Conservation (phyloP, 2,113 vertebrate species). For the Laticauda laticaudata region DNA sequence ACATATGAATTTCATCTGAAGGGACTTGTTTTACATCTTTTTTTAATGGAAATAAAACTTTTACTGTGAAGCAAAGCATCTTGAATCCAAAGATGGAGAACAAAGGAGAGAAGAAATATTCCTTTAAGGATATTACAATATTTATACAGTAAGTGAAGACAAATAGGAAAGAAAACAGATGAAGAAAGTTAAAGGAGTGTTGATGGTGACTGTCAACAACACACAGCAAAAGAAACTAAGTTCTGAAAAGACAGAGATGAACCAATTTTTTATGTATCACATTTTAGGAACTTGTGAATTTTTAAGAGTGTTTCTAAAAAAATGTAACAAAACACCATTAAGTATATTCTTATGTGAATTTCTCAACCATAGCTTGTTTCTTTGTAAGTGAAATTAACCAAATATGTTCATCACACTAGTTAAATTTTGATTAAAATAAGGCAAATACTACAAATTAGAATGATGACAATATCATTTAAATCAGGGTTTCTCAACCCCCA, state of each 20-base stretch:
- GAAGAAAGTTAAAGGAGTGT: constrained; percentile 3
- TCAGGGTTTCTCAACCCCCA: not conserved
- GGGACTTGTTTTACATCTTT: constrained; percentile 37
- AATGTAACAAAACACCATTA: not conserved
- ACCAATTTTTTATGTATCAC: not conserved
- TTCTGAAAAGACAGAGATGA: constrained; percentile 11
- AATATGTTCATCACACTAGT: not conserved
- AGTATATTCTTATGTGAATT: not conserved
- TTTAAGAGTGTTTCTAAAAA: not conserved
- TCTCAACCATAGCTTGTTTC: not conserved
- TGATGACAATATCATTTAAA: not conserved
- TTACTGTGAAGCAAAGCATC: not conserved
- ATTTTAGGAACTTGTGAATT: not conserved
- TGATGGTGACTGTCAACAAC: not conserved
- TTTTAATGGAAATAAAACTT: constrained; percentile 31
- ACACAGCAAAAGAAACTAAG: constrained; percentile 15
- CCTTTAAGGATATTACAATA: constrained; percentile 3
- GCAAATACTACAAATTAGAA: not conserved
- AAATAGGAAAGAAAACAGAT: not conserved
- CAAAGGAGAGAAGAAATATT: not conserved
- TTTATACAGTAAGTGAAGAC: not conserved
- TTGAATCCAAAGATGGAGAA: not conserved
- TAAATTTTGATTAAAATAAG: not conserved
- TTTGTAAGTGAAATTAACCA: not conserved
- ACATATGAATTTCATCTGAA: constrained; percentile 8